These are phyloP conservation scores for Phylloscopus trochilus DNA, from an alignment of 2,113 vertebrate species.

Conservation along the genomic window DNA sequence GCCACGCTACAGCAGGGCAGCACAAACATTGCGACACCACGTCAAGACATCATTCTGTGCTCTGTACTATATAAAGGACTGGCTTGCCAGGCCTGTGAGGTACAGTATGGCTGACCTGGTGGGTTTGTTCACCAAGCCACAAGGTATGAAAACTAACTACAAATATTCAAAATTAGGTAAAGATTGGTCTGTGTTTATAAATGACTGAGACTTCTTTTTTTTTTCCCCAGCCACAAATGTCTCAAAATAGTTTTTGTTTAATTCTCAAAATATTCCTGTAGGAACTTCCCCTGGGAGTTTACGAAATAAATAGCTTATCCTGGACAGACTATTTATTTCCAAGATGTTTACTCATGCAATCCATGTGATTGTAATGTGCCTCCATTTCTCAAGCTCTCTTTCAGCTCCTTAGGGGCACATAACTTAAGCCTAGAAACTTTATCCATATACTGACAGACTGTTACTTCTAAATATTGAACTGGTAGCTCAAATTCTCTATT, in stretches of 20 bases:
- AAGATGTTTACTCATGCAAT: slow-evolving; percentile 53
- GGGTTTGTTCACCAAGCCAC: slow-evolving; percentile 29
- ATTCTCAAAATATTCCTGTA: slow-evolving; percentile 52
- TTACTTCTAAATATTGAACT: slow-evolving; percentile 22
- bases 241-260: slow-evolving; percentile 57
- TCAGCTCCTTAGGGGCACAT: slow-evolving; percentile 39
- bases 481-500: slow-evolving; percentile 27
- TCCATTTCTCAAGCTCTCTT: slow-evolving; percentile 60
- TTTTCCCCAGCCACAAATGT: neutral
- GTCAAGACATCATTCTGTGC: neutral
- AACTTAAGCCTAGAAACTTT: slow-evolving; percentile 37
- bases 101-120: neutral
- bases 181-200: slow-evolving; percentile 41
- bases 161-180: slow-evolving; percentile 44
- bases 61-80: slow-evolving; percentile 21
- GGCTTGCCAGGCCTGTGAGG: neutral
- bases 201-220: neutral
- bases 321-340: slow-evolving; percentile 63
- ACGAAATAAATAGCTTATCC: slow-evolving; percentile 66
- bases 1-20: neutral
- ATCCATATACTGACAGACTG: slow-evolving; percentile 4
- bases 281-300: slow-evolving; percentile 17
- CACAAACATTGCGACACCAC: neutral
- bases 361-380: slow-evolving; percentile 58
- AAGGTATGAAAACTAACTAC: slow-evolving; percentile 24